Base-by-base conservation (phyloP, 2,888 invertebrate genomes). In the Ochlodes sylvanus region DNA sequence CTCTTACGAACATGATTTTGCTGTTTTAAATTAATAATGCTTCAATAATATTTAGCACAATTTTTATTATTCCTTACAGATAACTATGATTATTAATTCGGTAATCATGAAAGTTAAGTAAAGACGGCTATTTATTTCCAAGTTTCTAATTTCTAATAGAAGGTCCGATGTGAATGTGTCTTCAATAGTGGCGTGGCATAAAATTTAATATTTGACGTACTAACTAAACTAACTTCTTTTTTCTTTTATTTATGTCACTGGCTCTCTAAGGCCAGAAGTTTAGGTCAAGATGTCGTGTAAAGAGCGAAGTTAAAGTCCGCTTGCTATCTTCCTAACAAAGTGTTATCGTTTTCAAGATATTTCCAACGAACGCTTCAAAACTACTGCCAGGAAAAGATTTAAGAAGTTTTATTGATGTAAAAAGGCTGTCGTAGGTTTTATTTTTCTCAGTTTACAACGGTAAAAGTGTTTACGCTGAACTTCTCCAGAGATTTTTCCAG, bases 231-330 rank as follows among this genome's bases (percentile, higher is more conserved):
- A 27, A 27, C 27, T 57, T 41, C 44, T 56, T 32, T 64, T 64
- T 44, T 34, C 32, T 38, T 10, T 19, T 10, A 34, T 38, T 56
- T 19, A 64, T 34, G 56, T 64, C 34, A 56, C 17, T 10, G 9
- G 12, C 17, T 15, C 32, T 63, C 7, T 64, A 42, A 17, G 12
- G 12, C n/a, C n/a, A 56, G 34, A 50, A 64, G 64, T 64, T 64
- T 50, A 64, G 56, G 64, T 64, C 63, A 64, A 57, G 64, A 64
- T 47, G 47, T 57, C 34, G 56, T 64, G 56, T 56, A 57, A 15
- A 38, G 10, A 44, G 56, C 32, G 55, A 57, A 64, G 47, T 56
- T 55, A 19, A 47, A 64, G 34, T 38, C 14, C 12, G 15, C 9
- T 44, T 47, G 34, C n/a, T 60, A 27, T 44, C 44, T 44, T 21